Evolutionary conservation across 2,888 invertebrate species (phyloP).

Genomic region (Periphyllus acericola): DNA sequence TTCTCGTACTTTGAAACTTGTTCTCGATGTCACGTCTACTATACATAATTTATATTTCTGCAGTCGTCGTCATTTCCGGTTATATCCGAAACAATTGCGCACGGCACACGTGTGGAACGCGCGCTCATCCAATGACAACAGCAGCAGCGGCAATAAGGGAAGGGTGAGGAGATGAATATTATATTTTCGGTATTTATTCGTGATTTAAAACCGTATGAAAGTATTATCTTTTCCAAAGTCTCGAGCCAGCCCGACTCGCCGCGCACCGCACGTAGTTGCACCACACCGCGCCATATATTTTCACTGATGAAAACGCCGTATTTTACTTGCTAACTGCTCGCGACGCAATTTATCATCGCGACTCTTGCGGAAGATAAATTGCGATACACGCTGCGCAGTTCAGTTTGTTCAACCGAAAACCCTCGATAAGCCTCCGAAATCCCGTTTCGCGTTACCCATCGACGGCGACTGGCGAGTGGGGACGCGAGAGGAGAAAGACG

Average conservation of each 20-base stretch:
- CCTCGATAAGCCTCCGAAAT: constrained; percentile 60
- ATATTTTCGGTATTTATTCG: neutral
- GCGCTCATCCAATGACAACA: neutral
- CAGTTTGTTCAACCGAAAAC: constrained; percentile 59
- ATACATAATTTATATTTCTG: no score
- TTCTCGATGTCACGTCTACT: no score
- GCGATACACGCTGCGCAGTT: constrained; percentile 38
- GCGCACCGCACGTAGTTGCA: neutral
- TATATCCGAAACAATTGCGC: no score
- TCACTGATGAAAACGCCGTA: constrained; percentile 37
- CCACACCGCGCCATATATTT: neutral
- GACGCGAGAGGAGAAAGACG: neutral
- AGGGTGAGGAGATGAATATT: neutral
- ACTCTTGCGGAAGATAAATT: constrained; percentile 50
- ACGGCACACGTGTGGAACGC: neutral
- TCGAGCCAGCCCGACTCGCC: neutral
- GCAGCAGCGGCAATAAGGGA: neutral
- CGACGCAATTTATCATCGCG: constrained; percentile 54
- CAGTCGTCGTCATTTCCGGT: no score
- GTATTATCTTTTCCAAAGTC: constrained; percentile 21
- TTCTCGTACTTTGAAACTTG: no score
- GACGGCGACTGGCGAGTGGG: neutral
- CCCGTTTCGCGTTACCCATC: constrained; percentile 38
- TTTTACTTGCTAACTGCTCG: constrained; percentile 24
- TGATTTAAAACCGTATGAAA: neutral